These are phyloP conservation scores for Raja brachyura DNA, from an alignment of 2,113 vertebrate species.

Conservation along the genomic window DNA sequence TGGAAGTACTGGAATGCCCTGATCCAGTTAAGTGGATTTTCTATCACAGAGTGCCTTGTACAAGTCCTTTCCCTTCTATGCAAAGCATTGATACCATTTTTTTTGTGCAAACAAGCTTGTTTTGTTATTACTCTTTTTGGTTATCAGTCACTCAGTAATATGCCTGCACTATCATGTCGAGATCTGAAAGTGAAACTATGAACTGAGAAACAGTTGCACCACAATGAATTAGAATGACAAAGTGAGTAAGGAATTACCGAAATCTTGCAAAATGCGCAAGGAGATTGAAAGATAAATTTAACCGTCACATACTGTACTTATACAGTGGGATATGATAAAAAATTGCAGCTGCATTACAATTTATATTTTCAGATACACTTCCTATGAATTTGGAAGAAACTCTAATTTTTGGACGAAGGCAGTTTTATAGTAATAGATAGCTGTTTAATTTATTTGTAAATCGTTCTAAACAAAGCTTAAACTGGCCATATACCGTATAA, in stretches of 20 bases:
- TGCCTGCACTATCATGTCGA: not conserved
- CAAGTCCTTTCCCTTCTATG: not conserved
- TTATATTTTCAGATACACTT: not conserved
- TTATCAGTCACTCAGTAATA: constrained; percentile 7
- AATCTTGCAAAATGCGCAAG: not conserved
- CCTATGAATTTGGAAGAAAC: not conserved
- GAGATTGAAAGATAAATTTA: constrained; percentile 21
- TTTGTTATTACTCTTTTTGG: not conserved
- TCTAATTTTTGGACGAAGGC: not conserved
- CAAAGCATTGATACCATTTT: not conserved
- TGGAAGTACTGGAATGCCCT: too few relatives aligned
- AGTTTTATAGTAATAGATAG: not conserved
- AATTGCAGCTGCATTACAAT: not conserved
- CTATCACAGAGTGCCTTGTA: not conserved
- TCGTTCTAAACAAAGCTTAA: too few relatives aligned
- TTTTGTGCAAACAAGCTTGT: constrained; percentile 8
- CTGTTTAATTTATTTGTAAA: not conserved
- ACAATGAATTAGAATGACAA: not conserved
- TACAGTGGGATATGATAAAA: not conserved
- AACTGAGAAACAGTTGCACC: constrained; percentile 1
- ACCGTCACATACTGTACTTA: constrained; percentile 16
- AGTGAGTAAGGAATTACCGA: not conserved
- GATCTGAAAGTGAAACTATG: not conserved
- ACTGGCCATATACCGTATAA: not conserved
- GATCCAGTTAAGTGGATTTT: not conserved